Evolutionary conservation across 2,113 vertebrate genomes (phyloP).

Genomic region (Ptilonorhynchus violaceus): DNA sequence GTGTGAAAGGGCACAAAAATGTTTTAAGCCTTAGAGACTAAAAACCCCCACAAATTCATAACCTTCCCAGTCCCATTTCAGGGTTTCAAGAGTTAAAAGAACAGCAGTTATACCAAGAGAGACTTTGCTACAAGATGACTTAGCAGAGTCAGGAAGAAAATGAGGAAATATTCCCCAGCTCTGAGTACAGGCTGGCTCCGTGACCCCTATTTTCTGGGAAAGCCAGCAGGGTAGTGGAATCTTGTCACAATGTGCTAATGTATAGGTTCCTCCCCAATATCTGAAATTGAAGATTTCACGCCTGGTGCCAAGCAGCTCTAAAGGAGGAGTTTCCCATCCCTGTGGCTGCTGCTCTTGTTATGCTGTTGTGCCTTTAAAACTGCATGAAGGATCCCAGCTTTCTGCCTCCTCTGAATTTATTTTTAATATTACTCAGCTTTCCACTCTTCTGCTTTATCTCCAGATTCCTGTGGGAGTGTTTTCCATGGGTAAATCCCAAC

Average conservation of each 20-base stretch:
- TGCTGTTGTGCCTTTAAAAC: neutral
- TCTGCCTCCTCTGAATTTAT: neutral
- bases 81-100: constrained; percentile 12
- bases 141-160: constrained; percentile 25
- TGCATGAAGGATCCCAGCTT: neutral
- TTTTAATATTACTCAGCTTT: constrained; percentile 12
- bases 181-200: neutral
- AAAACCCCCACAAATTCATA: neutral
- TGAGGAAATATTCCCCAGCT: constrained; percentile 5
- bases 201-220: constrained; percentile 37
- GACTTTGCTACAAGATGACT: neutral
- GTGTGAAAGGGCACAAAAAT: neutral
- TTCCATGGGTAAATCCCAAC: neutral
- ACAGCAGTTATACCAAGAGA: neutral
- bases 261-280: neutral
- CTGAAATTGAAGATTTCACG: neutral
- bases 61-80: neutral
- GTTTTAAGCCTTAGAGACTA: neutral
- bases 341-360: neutral
- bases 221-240: neutral
- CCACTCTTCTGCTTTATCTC: neutral
- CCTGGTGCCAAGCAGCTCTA: neutral
- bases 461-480: neutral
- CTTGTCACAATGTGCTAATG: neutral
- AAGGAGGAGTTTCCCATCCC: neutral